These are phyloP conservation scores for Holothuria scabra DNA, from an alignment of 53 echinoderm and acorn worm genomes.

Conservation along the genomic window DNA sequence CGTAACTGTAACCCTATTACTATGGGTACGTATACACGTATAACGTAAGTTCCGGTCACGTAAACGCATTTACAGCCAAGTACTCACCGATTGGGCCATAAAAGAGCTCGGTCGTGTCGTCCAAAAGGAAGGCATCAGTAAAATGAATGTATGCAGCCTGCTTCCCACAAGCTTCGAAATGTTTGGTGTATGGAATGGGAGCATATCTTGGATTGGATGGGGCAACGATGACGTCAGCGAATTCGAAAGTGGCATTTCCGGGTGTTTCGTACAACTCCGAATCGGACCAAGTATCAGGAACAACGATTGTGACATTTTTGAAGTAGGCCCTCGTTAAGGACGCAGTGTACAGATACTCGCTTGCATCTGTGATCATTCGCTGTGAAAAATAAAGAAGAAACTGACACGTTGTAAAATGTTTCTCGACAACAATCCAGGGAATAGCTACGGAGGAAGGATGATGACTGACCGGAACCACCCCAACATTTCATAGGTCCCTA, in stretches of 20 bases:
- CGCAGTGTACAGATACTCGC: slow-evolving; percentile 62
- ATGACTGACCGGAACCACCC: too few relatives aligned
- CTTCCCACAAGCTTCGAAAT: slow-evolving; percentile 66
- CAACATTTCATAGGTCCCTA: too few relatives aligned
- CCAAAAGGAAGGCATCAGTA: slow-evolving; percentile 58
- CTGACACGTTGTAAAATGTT: too few relatives aligned
- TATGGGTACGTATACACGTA: too few relatives aligned
- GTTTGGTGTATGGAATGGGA: slow-evolving; percentile 70
- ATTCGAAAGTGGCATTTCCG: slow-evolving; percentile 64
- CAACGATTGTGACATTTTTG: slow-evolving; percentile 63
- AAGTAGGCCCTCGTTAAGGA: slow-evolving; percentile 62
- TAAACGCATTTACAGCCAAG: too few relatives aligned
- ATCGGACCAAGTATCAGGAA: slow-evolving; percentile 68
- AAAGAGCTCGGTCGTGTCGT: slow-evolving; percentile 55
- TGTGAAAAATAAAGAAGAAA: not conserved
- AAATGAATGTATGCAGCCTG: slow-evolving; percentile 69
- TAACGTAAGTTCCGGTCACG: too few relatives aligned
- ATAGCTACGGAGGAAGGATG: too few relatives aligned
- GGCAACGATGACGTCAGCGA: slow-evolving; percentile 73
- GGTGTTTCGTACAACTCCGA: slow-evolving; percentile 58
- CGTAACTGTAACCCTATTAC: too few relatives aligned
- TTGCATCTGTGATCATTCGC: slow-evolving; percentile 62
- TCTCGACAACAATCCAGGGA: too few relatives aligned
- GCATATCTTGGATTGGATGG: slow-evolving; percentile 73
- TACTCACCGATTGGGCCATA: slow-evolving; percentile 84